Evolutionary conservation across 2,888 invertebrate genomes (phyloP), one percentile per base, ranked within the genome.

Genomic region (Cheilosia pagana): DNA sequence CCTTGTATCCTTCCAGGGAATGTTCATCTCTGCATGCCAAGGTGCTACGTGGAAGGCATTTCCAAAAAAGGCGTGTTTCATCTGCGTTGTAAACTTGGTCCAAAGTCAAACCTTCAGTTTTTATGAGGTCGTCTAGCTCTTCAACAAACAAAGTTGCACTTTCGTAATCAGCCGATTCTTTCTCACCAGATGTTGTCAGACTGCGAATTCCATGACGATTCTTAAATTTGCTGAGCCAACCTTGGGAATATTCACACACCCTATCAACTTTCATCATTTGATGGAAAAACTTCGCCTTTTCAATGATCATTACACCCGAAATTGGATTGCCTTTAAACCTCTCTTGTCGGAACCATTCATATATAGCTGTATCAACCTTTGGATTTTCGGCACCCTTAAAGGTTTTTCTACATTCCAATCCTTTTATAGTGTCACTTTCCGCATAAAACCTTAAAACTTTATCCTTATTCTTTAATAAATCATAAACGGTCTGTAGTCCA

Each of bases 321-420:
- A 74, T 48, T 23, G 55, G 72, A 28, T 23, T n/a, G 8, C 43
- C 43, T n/a, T 25, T 28, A 39, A 53, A 55, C 28, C 57, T 14
- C 53, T 55, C 5, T 19, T 63, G 45, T 19, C 31, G 62, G 43
- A 72, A 62, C 72, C 57, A 75, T 63, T 75, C 48, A 50, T 65
- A 65, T 0, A 25, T 48, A 45, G 74, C 65, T 45, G n/a, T 35
- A 48, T 75, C 75, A 3, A 75, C 57, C 50, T 57, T 41, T 3
- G 48, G 57, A 57, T 48, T 48, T 50, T 75, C 59, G 57, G 65
- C 35, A 53, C 35, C 25, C 50, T 57, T 57, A 5, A 59, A 39
- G 14, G 57, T 65, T 48, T 75, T 75, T 1, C 62, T 14, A 45
- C 45, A 8, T 19, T 41, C 41, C 41, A 41, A 41, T 41, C 41